These are phyloP conservation scores for Plagodis dolabraria DNA, from an alignment of 2,888 invertebrate genomes.

Conservation along the genomic window DNA sequence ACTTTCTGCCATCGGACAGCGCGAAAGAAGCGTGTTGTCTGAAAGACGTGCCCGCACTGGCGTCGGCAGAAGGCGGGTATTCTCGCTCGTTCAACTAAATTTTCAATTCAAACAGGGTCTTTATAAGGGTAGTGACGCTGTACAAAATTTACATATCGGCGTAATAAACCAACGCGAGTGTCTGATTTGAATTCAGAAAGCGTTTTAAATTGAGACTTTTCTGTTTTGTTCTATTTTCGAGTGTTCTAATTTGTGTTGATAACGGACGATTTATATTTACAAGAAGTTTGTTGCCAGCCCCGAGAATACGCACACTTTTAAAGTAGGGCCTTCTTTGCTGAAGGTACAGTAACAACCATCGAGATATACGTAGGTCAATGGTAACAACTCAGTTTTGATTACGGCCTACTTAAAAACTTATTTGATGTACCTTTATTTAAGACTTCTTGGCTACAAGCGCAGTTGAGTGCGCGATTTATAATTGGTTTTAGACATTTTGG, in stretches of 20 bases:
- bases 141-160: conserved; percentile 84
- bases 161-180: conserved; percentile 80
- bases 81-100: conserved; percentile 81
- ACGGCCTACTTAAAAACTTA: too few species aligned
- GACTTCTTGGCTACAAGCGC: too few species aligned
- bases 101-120: conserved; percentile 85
- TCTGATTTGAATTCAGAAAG: conserved; percentile 77
- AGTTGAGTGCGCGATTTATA: too few species aligned
- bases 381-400: too few species aligned
- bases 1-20: conserved; percentile 47
- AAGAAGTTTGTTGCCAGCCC: neutral
- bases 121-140: conserved; percentile 85
- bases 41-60: conserved; percentile 82
- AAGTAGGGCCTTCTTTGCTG: too few species aligned
- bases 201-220: conserved; percentile 60
- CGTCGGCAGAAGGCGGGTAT: conserved; percentile 75
- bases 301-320: too few species aligned
- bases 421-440: too few species aligned
- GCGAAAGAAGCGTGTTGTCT: conserved; percentile 75
- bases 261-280: conserved; percentile 7
- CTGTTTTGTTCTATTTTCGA: conserved; percentile 40
- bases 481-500: too few species aligned
- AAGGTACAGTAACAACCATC: too few species aligned
- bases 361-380: too few species aligned
- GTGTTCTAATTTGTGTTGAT: conserved; percentile 30